Evolutionary conservation across 2,888 invertebrate genomes (phyloP), one percentile per base, ranked within the genome.

Genomic region (Pheosia gnoma): DNA sequence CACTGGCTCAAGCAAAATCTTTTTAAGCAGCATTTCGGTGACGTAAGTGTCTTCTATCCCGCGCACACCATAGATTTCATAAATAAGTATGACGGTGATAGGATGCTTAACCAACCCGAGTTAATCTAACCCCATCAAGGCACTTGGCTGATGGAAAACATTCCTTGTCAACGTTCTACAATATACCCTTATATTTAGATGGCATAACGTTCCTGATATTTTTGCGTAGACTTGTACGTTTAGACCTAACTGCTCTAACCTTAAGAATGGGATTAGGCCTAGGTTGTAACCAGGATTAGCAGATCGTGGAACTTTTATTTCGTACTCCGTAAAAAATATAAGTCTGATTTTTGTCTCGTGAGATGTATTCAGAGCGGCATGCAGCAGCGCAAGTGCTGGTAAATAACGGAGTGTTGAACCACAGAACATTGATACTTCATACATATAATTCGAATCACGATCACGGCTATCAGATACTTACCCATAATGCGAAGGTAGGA

Each of bases 401-500:
- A 92, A 92, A 92, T 89, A 88, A 89, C 82, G 88, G 89, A 90
- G 91, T 92, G 91, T 89, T 86, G 88, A 91, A 88, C 91, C 89
- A 92, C 90, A 87, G 85, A 93, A 93, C 91, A 92, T 91, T 87
- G 82, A 92, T 87, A 89, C 82, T 88, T 87, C 79, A 88, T 85
- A 90, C 82, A 89, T 75, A 87, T 85, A 85, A 79, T 73, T 71
- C 71, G 75, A 72, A 70, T 67, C 71, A 58, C 58, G 67, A 54
- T 62, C 61, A 63, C 65, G 67, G 65, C 65, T 66, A 25, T 25
- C 2, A 25, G 39, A 13, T 70, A 96, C 97, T 97, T 94, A 97
- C 97, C 97, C 97, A 85, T 97, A 97, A 86, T 96, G 97, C 73
- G 97, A 95, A 65, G 96, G 97, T 80, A 97, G 93, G 70, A 97